phyloP scores from a whole-genome alignment of 2,113 vertebrate genomes.

The Mobula hypostoma region DNA sequence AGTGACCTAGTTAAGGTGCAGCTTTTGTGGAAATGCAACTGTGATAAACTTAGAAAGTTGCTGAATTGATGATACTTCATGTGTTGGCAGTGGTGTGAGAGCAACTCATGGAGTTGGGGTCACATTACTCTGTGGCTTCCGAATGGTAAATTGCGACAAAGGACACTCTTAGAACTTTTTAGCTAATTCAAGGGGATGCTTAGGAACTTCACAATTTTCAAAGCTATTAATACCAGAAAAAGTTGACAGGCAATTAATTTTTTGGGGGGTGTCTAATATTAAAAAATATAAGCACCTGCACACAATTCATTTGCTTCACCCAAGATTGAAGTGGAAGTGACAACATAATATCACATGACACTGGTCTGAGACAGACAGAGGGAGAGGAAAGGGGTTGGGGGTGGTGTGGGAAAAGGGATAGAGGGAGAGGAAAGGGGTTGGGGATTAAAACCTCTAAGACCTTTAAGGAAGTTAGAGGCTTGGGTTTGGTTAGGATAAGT shows the following conservation, averaged over 20 bases:
- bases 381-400: neutral
- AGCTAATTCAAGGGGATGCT: neutral
- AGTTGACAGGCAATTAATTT: neutral
- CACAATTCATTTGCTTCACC: neutral
- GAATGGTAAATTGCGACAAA: neutral
- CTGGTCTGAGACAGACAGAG: neutral
- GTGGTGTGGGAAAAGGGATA: too few relatives aligned
- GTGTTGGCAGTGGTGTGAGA: neutral
- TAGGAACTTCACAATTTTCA: neutral
- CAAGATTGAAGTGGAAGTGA: neutral
- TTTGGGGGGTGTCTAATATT: neutral
- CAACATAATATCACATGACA: neutral
- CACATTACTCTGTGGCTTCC: neutral
- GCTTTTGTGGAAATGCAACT: neutral
- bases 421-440: too few relatives aligned
- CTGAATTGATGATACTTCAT: neutral
- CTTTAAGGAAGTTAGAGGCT: neutral
- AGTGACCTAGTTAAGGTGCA: slow-evolving; percentile 25
- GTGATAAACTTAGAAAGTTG: neutral
- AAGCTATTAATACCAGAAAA: neutral
- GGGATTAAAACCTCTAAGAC: neutral
- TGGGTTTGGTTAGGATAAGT: neutral
- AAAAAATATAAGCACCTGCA: neutral
- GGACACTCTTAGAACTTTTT: neutral
- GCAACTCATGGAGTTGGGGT: neutral